These are phyloP conservation scores for Escarpia spicata DNA, from an alignment of 2,888 invertebrate genomes.

Conservation along the genomic window DNA sequence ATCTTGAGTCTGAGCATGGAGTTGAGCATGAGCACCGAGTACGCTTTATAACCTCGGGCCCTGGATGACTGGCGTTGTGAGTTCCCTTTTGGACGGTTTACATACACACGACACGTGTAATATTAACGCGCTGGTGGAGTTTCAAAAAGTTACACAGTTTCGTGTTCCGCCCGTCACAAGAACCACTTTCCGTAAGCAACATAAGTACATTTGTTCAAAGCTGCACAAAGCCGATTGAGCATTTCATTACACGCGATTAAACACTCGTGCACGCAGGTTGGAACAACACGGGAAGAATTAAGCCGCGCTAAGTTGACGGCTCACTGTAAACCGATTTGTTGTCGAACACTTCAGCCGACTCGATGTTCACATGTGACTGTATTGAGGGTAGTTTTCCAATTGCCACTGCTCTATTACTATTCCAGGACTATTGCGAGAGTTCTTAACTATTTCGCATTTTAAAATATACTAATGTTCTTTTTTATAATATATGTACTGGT, in stretches of 20 bases:
- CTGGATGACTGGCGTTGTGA: not conserved
- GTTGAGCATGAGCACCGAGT: too few relatives aligned
- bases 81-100: not conserved
- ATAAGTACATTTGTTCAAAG: constrained; percentile 12
- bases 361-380: not conserved
- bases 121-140: not conserved
- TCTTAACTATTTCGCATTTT: too few relatives aligned
- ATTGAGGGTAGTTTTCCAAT: not conserved
- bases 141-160: not conserved
- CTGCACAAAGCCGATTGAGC: not conserved
- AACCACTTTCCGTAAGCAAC: not conserved
- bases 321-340: not conserved
- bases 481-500: too few relatives aligned
- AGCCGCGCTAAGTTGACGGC: not conserved
- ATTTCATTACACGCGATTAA: constrained; percentile 12
- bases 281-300: not conserved
- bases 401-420: not conserved
- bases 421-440: not conserved
- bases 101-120: not conserved
- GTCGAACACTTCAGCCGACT: not conserved
- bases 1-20: too few relatives aligned
- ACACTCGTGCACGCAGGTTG: not conserved
- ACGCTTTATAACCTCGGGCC: too few relatives aligned
- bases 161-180: not conserved
- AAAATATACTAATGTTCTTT: too few relatives aligned